A percentile compares a stretch with the other conserved stretches of the same genome.
Evolutionary conservation across 2,797 vertebrate genomes (phyloP).

Genomic region (Syndactyla subalaris): DNA sequence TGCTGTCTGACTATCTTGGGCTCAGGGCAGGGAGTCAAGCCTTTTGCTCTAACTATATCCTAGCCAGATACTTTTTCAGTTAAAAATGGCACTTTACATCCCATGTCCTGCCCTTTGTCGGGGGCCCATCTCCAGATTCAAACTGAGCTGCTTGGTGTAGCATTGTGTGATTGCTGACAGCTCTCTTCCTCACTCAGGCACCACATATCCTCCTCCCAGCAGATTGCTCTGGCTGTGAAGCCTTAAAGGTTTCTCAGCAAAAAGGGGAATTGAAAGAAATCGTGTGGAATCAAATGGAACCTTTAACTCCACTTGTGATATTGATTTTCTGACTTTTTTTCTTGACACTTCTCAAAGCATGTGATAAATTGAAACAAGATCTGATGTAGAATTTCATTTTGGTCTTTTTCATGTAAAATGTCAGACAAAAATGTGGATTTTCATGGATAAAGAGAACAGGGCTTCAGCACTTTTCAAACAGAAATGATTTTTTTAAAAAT

Average conservation of each 20-base stretch:
- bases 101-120: not conserved
- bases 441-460: not conserved
- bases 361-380: not conserved
- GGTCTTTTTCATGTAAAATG: not conserved
- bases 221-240: not conserved
- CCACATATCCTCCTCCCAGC: not conserved
- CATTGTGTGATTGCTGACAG: not conserved
- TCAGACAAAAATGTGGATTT: not conserved
- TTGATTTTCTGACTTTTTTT: not conserved
- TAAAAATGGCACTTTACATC: not conserved
- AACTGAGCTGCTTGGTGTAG: not conserved
- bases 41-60: not conserved
- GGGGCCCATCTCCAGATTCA: accelerated
- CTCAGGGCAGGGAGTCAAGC: not conserved
- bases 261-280: not conserved
- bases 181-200: not conserved
- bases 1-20: not conserved
- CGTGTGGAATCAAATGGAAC: not conserved
- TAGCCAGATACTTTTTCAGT: not conserved
- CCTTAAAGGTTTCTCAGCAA: not conserved
- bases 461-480: not conserved
- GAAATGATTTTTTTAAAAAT: not conserved
- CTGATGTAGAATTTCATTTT: not conserved
- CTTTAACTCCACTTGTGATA: not conserved
- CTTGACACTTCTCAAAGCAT: not conserved